Conservation (phyloP, 2,797 vertebrate genomes). For the Brachyalestes nurse region DNA sequence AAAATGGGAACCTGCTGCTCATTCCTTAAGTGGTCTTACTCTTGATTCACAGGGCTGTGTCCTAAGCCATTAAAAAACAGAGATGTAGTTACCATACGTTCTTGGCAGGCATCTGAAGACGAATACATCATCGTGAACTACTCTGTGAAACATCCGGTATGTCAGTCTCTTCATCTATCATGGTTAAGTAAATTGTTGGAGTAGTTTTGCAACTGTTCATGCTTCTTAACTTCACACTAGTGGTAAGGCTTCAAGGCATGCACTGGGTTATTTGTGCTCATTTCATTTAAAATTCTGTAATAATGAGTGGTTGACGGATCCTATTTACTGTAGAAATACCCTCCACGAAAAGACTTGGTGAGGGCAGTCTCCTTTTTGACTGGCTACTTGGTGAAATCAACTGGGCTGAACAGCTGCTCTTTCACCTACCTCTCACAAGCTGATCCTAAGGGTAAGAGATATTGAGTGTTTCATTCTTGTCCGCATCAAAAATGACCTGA, state of each 20-base stretch:
- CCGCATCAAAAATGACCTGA: neutral
- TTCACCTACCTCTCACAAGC: constrained; percentile 86
- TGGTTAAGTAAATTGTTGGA: neutral
- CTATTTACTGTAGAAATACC: constrained; percentile 71
- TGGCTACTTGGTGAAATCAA: constrained; percentile 79
- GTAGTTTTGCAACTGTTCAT: too few species aligned
- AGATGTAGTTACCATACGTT: constrained; percentile 81
- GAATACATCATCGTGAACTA: constrained; percentile 77
- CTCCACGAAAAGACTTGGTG: constrained; percentile 73
- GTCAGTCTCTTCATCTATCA: neutral
- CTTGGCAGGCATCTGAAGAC: constrained; percentile 75
- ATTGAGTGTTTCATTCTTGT: neutral
- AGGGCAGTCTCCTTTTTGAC: constrained; percentile 83
- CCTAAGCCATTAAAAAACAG: constrained; percentile 77
- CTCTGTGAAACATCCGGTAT: constrained; percentile 81
- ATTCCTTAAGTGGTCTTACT: neutral
- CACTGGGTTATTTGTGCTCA: neutral
- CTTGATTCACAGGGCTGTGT: constrained; percentile 72
- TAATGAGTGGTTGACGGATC: neutral
- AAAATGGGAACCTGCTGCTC: neutral
- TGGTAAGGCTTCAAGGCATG: neutral
- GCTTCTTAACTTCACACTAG: too few species aligned
- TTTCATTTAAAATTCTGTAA: neutral
- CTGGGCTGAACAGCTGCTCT: constrained; percentile 78
- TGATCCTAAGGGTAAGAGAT: constrained; percentile 81